Evolutionary conservation across 2,113 vertebrate species (phyloP).

Genomic region (Oophaga pumilio): DNA sequence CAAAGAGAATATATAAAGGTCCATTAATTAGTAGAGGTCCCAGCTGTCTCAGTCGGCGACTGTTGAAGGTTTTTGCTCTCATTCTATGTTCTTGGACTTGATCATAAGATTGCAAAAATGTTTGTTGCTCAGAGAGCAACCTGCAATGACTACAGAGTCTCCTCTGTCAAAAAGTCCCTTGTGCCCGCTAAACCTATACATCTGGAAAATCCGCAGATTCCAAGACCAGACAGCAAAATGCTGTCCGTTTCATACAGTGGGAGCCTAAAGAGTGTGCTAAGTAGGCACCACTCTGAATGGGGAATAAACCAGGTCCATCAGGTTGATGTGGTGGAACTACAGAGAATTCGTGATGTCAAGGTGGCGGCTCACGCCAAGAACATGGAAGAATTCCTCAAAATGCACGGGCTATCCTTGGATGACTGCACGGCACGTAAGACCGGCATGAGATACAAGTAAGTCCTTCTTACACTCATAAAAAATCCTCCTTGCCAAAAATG

Average conservation of each 20-base stretch:
- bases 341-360: conserved; percentile 87
- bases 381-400: conserved; percentile 95
- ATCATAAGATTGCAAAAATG: conserved; percentile 61
- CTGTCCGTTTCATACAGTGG: conserved; percentile 97
- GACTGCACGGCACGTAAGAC: conserved; percentile 86
- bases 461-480: neutral
- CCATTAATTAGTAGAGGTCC: conserved; percentile 42
- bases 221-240: conserved; percentile 81
- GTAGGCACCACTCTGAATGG: conserved; percentile 91
- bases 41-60: neutral
- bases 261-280: conserved; percentile 90
- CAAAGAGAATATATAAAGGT: conserved; percentile 62
- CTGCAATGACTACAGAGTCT: conserved; percentile 62
- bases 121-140: conserved; percentile 66
- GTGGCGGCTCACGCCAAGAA: conserved; percentile 88
- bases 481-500: neutral
- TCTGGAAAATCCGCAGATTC: conserved; percentile 76
- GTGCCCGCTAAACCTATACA: conserved; percentile 63
- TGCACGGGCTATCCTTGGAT: conserved; percentile 91
- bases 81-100: neutral
- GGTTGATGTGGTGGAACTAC: conserved; percentile 82
- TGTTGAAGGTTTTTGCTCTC: neutral
- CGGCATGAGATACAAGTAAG: conserved; percentile 99
- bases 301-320: conserved; percentile 83
- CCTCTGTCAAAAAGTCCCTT: conserved; percentile 59